phyloP scores from a whole-genome alignment of 1,140 invertebrate genomes.

The Andricus grossulariae region DNA sequence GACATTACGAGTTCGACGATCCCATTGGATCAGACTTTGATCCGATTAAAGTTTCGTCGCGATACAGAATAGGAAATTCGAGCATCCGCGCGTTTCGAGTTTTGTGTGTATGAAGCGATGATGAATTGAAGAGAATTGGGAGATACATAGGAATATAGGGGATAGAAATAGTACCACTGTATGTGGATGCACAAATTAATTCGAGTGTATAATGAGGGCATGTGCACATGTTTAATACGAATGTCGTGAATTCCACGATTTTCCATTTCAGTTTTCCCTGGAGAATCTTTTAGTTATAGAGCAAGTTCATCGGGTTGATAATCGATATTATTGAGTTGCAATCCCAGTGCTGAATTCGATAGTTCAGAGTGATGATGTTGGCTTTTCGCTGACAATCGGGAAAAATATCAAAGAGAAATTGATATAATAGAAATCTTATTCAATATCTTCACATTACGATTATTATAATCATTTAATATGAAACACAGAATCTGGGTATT shows the following conservation, averaged over 20 bases:
- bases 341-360: not conserved
- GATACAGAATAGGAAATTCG: conserved; percentile 45
- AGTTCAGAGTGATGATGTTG: not conserved
- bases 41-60: conserved; percentile 55
- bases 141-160: not conserved
- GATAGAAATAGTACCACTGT: conserved; percentile 32
- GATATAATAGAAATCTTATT: too few relatives aligned
- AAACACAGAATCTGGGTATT: too few relatives aligned
- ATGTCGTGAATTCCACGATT: conserved; percentile 47
- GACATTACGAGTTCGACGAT: conserved; percentile 23
- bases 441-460: too few relatives aligned
- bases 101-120: conserved; percentile 7
- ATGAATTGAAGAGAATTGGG: not conserved
- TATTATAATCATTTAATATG: too few relatives aligned
- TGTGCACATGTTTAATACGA: conserved; percentile 43
- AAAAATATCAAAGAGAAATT: not conserved
- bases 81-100: conserved; percentile 17
- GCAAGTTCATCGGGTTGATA: conserved; percentile 44
- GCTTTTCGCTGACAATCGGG: not conserved
- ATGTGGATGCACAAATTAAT: conserved; percentile 54
- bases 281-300: conserved; percentile 46
- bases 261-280: conserved; percentile 47
- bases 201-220: conserved; percentile 52
- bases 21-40: conserved; percentile 52
- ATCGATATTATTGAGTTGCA: conserved; percentile 48